Evolutionary conservation across 1,140 invertebrate genomes (phyloP).

Genomic region (Drosophila ironensis): DNA sequence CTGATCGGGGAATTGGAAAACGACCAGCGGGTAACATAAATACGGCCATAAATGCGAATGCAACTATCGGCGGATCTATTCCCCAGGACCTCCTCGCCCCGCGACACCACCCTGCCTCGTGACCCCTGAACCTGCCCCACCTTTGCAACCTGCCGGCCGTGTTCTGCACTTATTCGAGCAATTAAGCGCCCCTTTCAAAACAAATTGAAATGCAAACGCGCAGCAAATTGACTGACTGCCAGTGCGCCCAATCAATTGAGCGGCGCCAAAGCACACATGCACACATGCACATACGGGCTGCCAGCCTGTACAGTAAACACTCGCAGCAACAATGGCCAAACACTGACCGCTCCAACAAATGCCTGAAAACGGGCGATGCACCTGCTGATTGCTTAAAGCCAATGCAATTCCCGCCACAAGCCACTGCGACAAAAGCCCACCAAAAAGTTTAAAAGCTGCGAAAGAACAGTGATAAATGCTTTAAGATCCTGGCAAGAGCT

Average conservation of each 20-base stretch:
- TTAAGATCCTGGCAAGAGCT: no score
- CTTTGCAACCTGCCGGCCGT: background rate
- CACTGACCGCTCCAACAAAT: slow-evolving; percentile 14
- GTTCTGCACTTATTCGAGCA: slow-evolving; percentile 35
- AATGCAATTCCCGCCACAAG: slow-evolving; percentile 43
- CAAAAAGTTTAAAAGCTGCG: no score
- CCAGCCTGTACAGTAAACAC: background rate
- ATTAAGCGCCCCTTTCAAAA: slow-evolving; percentile 59
- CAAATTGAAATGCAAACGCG: slow-evolving; percentile 65
- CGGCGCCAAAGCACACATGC: slow-evolving; percentile 1
- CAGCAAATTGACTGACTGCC: slow-evolving; percentile 49
- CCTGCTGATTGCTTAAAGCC: slow-evolving; percentile 62
- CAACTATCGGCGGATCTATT: slow-evolving; percentile 6
- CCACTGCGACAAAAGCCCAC: background rate
- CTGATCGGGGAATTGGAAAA: slow-evolving; percentile 5
- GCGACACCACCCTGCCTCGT: background rate
- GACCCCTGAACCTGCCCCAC: background rate
- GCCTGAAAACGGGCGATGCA: slow-evolving; percentile 32
- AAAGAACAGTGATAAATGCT: no score
- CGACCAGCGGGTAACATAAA: slow-evolving; percentile 18
- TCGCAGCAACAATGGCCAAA: slow-evolving; percentile 33
- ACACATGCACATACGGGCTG: background rate
- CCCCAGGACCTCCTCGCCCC: background rate
- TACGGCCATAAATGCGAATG: no score
- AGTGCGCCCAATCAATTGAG: slow-evolving; percentile 45